Conservation (phyloP, 1,140 invertebrate species). For the Solenopsis fugax region DNA sequence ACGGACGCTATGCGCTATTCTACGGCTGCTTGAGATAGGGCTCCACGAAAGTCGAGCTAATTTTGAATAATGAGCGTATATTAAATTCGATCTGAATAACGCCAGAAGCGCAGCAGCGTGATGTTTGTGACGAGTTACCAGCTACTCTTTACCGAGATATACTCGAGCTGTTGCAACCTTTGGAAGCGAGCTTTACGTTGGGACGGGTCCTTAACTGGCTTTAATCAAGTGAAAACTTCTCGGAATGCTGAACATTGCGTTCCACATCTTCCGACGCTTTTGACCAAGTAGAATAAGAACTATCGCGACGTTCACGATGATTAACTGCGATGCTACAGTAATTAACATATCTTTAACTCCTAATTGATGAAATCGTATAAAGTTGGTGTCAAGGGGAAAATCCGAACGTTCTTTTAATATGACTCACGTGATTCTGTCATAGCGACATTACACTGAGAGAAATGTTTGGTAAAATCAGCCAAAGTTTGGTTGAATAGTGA, state of each 20-base stretch:
- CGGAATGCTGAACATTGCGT: constrained; percentile 74
- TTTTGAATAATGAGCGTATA: constrained; percentile 79
- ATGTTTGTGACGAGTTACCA: constrained; percentile 74
- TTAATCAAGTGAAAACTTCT: constrained; percentile 79
- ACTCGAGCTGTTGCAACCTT: constrained; percentile 67
- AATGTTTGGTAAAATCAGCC: no score
- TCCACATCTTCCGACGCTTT: constrained; percentile 63
- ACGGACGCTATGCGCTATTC: constrained; percentile 23
- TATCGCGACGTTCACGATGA: background rate
- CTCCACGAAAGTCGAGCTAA: constrained; percentile 69
- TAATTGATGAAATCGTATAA: background rate
- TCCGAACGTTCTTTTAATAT: background rate
- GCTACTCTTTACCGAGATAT: constrained; percentile 72
- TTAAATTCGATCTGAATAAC: constrained; percentile 76
- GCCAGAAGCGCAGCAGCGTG: constrained; percentile 41
- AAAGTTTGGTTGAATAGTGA: no score
- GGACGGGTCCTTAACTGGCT: constrained; percentile 74
- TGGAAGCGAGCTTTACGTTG: constrained; percentile 50
- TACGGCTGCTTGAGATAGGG: constrained; percentile 35
- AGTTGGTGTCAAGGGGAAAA: background rate
- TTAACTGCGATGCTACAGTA: constrained; percentile 46
- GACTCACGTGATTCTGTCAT: background rate
- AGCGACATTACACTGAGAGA: background rate
- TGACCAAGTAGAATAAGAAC: constrained; percentile 46
- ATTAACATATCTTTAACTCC: constrained; percentile 32